Evolutionary conservation across 1,140 invertebrate species (phyloP).

Genomic region (Drosophila tropicalis): DNA sequence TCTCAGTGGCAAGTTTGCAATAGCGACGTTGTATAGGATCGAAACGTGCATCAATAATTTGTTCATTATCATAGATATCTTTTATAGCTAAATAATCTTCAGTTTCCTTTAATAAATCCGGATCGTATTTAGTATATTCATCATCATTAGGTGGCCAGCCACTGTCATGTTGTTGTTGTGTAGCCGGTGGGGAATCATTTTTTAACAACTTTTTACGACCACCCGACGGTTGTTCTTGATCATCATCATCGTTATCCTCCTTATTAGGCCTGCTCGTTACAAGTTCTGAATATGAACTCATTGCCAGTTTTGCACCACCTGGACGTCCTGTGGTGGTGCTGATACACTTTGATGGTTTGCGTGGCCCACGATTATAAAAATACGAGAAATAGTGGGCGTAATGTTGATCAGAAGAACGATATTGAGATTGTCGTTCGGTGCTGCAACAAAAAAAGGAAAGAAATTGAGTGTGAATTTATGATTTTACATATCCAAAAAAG

Average conservation of each 20-base stretch:
- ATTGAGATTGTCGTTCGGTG: constrained; percentile 40
- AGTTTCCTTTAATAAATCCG: constrained; percentile 9
- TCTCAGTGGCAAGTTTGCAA: constrained; percentile 33
- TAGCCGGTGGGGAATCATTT: constrained; percentile 41
- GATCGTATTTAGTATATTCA: constrained; percentile 5
- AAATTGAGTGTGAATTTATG: neutral
- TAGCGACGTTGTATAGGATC: constrained; percentile 53
- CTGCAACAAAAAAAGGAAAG: constrained; percentile 23
- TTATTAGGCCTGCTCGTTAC: constrained; percentile 19
- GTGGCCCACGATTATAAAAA: constrained; percentile 67
- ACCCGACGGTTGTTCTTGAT: neutral
- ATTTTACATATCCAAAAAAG: neutral
- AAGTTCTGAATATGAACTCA: constrained; percentile 59
- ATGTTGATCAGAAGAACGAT: constrained; percentile 60
- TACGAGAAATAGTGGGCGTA: constrained; percentile 78
- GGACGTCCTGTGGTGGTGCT: constrained; percentile 9
- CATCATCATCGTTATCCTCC: no score
- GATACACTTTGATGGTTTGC: constrained; percentile 39
- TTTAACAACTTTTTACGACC: constrained; percentile 40
- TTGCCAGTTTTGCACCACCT: constrained; percentile 55
- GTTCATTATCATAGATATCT: constrained; percentile 40
- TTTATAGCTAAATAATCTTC: constrained; percentile 34
- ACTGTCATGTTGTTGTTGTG: constrained; percentile 25
- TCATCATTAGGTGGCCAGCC: constrained; percentile 27
- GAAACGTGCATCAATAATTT: constrained; percentile 36